Conservation (phyloP, 53 echinoderm and acorn worm species). For the Paracentrotus lividus region DNA sequence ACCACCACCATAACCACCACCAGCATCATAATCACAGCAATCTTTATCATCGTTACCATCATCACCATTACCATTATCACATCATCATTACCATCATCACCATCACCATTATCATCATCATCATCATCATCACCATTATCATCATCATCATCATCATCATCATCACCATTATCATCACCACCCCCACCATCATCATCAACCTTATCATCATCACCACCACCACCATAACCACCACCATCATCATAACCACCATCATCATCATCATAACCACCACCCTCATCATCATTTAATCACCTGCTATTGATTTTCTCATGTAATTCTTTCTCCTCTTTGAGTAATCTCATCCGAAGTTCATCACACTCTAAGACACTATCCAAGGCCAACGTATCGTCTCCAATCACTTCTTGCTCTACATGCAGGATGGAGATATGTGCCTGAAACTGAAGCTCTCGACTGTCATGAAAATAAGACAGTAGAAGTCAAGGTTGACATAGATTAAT, state of each 20-base stretch:
- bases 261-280: too few species aligned
- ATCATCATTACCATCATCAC: too few species aligned
- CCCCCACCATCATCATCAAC: background rate
- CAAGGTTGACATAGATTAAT: too few species aligned
- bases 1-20: too few species aligned
- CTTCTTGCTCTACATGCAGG: constrained; percentile 97
- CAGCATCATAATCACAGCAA: too few species aligned
- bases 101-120: constrained; percentile 42
- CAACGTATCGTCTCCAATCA: constrained; percentile 85
- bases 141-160: constrained; percentile 60
- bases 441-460: constrained; percentile 85
- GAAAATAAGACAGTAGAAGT: background rate
- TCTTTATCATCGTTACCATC: background rate
- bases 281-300: constrained; percentile 75
- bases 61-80: too few species aligned
- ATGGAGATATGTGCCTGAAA: constrained; percentile 92
- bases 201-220: too few species aligned
- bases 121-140: constrained; percentile 62
- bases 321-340: constrained; percentile 83
- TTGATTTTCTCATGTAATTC: constrained; percentile 82
- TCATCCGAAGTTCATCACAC: constrained; percentile 82
- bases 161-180: constrained; percentile 49
- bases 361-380: constrained; percentile 94
- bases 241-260: too few species aligned
- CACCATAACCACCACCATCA: too few species aligned